These are phyloP conservation scores for Ochlodes sylvanus DNA, from an alignment of 2,888 invertebrate genomes.

Conservation along the genomic window DNA sequence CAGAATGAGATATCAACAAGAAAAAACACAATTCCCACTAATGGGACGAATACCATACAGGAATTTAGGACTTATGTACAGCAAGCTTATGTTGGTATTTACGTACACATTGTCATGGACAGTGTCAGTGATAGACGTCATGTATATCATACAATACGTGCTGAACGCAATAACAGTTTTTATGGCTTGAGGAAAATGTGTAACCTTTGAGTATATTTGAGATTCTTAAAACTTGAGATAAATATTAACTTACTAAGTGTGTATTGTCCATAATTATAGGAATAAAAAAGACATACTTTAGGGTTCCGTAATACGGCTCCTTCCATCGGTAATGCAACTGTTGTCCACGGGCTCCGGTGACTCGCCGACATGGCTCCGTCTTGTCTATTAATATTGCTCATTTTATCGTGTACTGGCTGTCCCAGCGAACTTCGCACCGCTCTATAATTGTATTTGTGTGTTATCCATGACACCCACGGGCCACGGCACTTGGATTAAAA, in stretches of 20 bases:
- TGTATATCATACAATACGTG: not conserved
- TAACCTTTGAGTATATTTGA: not conserved
- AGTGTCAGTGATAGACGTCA: not conserved
- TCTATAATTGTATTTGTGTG: too few relatives aligned
- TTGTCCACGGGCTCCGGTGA: too few relatives aligned
- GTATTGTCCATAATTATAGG: too few relatives aligned
- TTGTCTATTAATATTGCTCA: too few relatives aligned
- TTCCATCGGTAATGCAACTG: too few relatives aligned
- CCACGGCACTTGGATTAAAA: too few relatives aligned
- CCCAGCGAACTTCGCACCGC: too few relatives aligned
- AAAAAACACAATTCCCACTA: not conserved
- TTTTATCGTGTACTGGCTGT: too few relatives aligned
- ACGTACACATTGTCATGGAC: not conserved
- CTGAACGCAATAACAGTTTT: constrained; percentile 3
- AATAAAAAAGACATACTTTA: too few relatives aligned
- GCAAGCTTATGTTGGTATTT: not conserved
- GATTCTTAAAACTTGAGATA: not conserved
- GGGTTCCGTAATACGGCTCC: too few relatives aligned
- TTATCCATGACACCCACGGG: too few relatives aligned
- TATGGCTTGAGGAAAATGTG: constrained; percentile 2
- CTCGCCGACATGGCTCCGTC: too few relatives aligned
- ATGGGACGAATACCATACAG: not conserved
- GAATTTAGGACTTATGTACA: not conserved
- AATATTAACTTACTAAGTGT: not conserved
- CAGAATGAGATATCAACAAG: not conserved